Evolutionary conservation across 2,888 invertebrate species (phyloP), one percentile per base, ranked within the genome.

Genomic region (Orchesellides sinensis): DNA sequence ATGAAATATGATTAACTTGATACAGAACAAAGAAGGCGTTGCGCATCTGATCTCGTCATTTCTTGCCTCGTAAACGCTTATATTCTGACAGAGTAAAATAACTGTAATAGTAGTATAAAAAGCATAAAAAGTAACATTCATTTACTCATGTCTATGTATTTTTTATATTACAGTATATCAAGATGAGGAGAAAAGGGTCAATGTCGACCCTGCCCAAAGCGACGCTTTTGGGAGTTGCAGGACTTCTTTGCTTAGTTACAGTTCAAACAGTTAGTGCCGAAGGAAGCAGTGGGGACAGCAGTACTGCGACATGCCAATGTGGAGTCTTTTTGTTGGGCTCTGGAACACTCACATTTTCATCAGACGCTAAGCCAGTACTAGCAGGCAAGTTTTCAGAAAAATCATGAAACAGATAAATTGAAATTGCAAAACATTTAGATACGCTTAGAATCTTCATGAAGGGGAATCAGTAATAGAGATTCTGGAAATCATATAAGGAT

Each of bases 311-410:
- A 17, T 88, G 88, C 78, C 88, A 88, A 56, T 88, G 88, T 73
- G 88, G 88, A 21, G 88, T 88, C 10, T 88, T 88, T 73, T 75
- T 88, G n/a, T 84, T 88, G 27, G 87, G 86, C 45, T 52, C 84
- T 63, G 86, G 86, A 69, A 86, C 86, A n/a, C 80, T 88, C 2
- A 75, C 84, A n/a, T 87, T 87, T 70, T 86, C 87, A 23, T 74
- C 87, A 29, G 87, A 88, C 82, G 88, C 88, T n/a, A 86, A 86
- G 73, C 88, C 88, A 52, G 85, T 87, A 23, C 86, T 88, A 27
- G 85, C 87, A 66, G 88, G 88, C 87, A 84, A 84, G 70, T 29
- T n/a, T 19, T 21, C 25, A 12, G 17, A 59, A 40, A 40, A 40
- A 40, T 40, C 10, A n/a, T n/a, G n/a, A n/a, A n/a, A n/a, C n/a